These are phyloP conservation scores for Muntiacus reevesi DNA, from an alignment of 2,113 vertebrate genomes.

Conservation along the genomic window DNA sequence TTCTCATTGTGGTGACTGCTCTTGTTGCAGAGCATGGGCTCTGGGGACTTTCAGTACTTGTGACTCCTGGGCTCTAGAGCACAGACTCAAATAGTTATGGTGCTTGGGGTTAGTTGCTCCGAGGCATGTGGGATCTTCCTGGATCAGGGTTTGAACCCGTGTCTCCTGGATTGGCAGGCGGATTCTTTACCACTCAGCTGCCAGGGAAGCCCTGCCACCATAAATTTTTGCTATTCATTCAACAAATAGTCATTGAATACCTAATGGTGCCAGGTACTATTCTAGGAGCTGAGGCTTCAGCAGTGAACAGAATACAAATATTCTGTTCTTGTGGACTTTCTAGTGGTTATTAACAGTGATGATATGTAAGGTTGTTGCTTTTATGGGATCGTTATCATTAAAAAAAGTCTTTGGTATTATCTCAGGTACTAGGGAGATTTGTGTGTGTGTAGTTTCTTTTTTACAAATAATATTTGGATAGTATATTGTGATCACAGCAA, in stretches of 20 bases:
- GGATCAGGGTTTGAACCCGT: background rate
- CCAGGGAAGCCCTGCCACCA: background rate
- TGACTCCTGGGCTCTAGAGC: background rate
- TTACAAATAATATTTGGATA: background rate
- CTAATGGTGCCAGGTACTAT: background rate
- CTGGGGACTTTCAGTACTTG: background rate
- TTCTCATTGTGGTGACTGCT: background rate
- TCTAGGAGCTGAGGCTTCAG: background rate
- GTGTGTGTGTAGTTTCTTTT: background rate
- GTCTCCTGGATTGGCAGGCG: background rate
- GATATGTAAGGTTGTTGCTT: background rate
- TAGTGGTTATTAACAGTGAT: background rate
- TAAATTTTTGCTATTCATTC: background rate
- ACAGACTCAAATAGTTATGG: background rate
- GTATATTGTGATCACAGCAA: background rate
- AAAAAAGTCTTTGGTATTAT: background rate
- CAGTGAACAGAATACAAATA: background rate
- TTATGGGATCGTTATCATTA: background rate
- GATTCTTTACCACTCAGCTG: background rate
- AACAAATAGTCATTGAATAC: background rate
- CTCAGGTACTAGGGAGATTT: background rate
- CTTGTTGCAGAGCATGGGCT: background rate
- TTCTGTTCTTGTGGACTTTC: background rate
- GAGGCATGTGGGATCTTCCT: background rate
- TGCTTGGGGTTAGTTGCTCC: background rate